A percentile compares a stretch with the other conserved stretches of the same genome.
phyloP scores from a whole-genome alignment of 2,888 invertebrate species.

The Scaptomyza cyrtandrae region DNA sequence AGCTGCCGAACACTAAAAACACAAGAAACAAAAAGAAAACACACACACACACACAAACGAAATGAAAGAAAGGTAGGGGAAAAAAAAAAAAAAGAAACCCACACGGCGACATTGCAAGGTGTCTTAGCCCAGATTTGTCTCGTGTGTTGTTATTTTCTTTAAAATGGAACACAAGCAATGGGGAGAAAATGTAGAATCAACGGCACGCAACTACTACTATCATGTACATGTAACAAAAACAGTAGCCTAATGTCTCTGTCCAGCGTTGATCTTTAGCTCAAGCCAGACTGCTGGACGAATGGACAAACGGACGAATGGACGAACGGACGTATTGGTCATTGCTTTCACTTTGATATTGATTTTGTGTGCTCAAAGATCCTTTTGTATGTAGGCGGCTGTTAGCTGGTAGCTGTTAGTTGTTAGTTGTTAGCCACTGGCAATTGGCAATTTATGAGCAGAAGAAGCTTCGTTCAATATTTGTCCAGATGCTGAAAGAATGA shows the following conservation, averaged over 20 bases:
- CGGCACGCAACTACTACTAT: background rate
- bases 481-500: slow-evolving; percentile 67
- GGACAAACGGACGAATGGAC: background rate
- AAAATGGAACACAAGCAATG: slow-evolving; percentile 25
- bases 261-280: slow-evolving; percentile 28
- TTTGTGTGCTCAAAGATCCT: slow-evolving; percentile 13
- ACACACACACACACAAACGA: slow-evolving; percentile 57
- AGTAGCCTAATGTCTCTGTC: slow-evolving; percentile 77
- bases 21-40: slow-evolving; percentile 48
- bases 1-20: slow-evolving; percentile 51
- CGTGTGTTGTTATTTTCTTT: slow-evolving; percentile 62
- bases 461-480: slow-evolving; percentile 79
- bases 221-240: slow-evolving; percentile 20
- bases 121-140: slow-evolving; percentile 78
- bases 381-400: slow-evolving; percentile 37
- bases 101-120: slow-evolving; percentile 70
- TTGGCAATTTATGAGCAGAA: slow-evolving; percentile 60
- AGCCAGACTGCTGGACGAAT: background rate
- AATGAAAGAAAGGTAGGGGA: slow-evolving; percentile 47
- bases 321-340: slow-evolving; percentile 60
- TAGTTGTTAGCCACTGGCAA: slow-evolving; percentile 29
- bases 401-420: background rate
- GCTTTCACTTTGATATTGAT: slow-evolving; percentile 73
- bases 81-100: slow-evolving; percentile 42
- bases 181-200: slow-evolving; percentile 11